Evolutionary conservation across 2,113 vertebrate species (phyloP), one percentile per base, ranked within the genome.

Genomic region (Piaya cayana): DNA sequence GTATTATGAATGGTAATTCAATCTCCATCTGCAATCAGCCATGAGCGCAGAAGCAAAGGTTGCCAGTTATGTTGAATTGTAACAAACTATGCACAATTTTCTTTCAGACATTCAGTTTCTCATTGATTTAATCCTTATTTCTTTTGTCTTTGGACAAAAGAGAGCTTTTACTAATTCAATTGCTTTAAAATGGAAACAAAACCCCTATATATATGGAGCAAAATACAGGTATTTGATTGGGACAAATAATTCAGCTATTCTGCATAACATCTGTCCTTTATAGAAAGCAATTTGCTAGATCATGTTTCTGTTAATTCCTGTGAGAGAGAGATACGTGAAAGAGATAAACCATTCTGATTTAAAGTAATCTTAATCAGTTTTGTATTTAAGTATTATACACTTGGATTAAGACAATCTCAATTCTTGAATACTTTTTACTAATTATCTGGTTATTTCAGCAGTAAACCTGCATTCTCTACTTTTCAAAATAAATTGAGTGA

Each of bases 1-100:
- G 25, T 83, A 59, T 77, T 83, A 81, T 63, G 37, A 85, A 74
- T 70, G 59, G 25, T 29, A 86, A 77, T 90, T 94, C 90, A 94
- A 74, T 81, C 76, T 88, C 50, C 42, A n/a, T 83, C 20, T 13
- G 80, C 75, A 88, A 60, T 77, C 47, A 67, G 67, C 42, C 76
- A 69, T 50, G 11, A 90, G 25, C 42, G 43, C 34, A 72, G 68
- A 90, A 95, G 59, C 11, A 88, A 93, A 92, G 47, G 50, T 11
- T 88, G 55, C 25, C 37, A 93, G 50, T 92, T 92, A 80, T 9
- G 8, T 72, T 90, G 42, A 88, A 86, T 67, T 65, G 67, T 64
- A 72, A 12, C 8, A 74, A 90, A 88, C 37, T 67, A 23, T n/a
- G 45, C 23, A 80, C 68, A 12, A 43, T 77, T 94, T 47, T 94